Evolutionary conservation across 2,113 vertebrate species (phyloP).

Genomic region (Myodes glareolus): DNA sequence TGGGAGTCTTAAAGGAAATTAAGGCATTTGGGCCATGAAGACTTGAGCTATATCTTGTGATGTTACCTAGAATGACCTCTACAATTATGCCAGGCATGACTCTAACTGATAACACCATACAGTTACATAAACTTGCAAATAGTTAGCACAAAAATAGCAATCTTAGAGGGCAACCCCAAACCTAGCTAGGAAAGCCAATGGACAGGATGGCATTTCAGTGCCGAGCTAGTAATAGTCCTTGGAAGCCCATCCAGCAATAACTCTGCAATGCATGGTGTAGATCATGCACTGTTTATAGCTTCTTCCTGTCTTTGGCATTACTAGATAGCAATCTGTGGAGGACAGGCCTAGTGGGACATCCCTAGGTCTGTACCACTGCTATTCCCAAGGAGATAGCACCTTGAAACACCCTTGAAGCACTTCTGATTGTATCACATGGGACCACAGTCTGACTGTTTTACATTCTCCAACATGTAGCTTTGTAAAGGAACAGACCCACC

Average conservation of each 20-base stretch:
- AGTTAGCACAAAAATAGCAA: not conserved
- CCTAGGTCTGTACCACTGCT: not conserved
- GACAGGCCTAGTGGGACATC: not conserved
- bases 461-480: not conserved
- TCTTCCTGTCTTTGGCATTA: not conserved
- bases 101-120: not conserved
- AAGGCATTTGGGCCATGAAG: not conserved
- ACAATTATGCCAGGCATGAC: not conserved
- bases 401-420: not conserved
- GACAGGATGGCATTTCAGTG: not conserved
- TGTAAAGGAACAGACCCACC: not conserved
- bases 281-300: not conserved
- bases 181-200: not conserved
- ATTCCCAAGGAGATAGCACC: not conserved
- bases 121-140: not conserved
- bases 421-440: not conserved
- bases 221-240: not conserved
- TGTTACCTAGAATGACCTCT: not conserved
- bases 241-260: not conserved
- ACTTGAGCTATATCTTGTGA: not conserved
- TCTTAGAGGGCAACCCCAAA: not conserved
- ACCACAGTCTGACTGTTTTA: not conserved
- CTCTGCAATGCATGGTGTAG: rapidly evolving
- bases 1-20: not conserved
- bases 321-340: not conserved